Base-by-base conservation (phyloP, 2,797 vertebrate genomes). In the Spinus pinus region DNA sequence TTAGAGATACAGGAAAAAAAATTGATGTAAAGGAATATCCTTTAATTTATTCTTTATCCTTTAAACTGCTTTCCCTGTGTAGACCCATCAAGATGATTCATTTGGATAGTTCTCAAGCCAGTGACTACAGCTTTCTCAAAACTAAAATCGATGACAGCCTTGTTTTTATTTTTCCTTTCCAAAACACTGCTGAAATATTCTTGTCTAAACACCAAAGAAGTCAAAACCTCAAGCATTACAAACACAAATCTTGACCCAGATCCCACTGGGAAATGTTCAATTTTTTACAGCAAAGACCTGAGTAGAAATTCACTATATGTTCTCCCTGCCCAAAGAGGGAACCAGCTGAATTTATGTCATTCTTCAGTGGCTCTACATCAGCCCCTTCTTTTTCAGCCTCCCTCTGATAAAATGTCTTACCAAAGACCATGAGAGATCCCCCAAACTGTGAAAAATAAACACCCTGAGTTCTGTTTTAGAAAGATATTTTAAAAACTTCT, bases 401-500 rank as follows among this genome's bases (percentile, higher is more conserved):
- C 70, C 16, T 73, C 39, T 21, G 2, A 90, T 28, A 81, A 86
- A 90, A 91, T 25, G 30, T 31, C 50, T 33, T 88, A 62, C 11
- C 24, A 57, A 92, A 78, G n/a, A 66, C 57, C 44, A 42, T 21
- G 12, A 84, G 58, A 93, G 18, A 23, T 62, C 78, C 42, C 66
- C 41, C 56, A 84, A 25, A 27, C 7, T 24, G 3, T 70, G 65
- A 81, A 81, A 96, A 74, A 71, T 53, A 81, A 86, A 65, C 24
- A 39, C 44, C 27, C 23, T 20, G 18, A 81, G 27, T 46, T 79
- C 57, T 46, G 2, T 22, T 87, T 90, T n/a, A 47, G 60, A 46
- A 94, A 86, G 31, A 82, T 42, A 81, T 56, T 91, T 94, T 81
- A 5, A 15, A 88, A 96, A 91, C 86, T 85, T 27, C 22, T 85